A percentile compares a stretch with the other conserved stretches of the same genome.
These are phyloP conservation scores for Halocynthia roretzi DNA, from an alignment of 23 tunicate species.

Conservation along the genomic window DNA sequence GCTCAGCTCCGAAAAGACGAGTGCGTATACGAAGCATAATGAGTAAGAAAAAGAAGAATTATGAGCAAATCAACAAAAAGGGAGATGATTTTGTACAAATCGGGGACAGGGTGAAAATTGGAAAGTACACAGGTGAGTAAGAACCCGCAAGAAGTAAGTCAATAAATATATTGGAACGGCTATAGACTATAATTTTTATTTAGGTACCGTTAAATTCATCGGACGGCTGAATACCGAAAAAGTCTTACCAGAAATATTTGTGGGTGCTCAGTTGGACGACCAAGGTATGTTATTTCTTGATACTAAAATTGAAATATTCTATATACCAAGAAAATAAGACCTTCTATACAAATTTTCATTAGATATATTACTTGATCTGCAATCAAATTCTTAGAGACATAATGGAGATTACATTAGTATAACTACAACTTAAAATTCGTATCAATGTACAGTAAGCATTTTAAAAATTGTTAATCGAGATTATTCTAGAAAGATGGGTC, in stretches of 20 bases:
- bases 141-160: too few species aligned
- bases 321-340: too few species aligned
- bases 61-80: neutral
- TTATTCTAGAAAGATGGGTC: too few species aligned
- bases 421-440: too few species aligned
- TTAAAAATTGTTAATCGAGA: too few species aligned
- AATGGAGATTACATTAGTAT: too few species aligned
- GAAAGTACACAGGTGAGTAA: neutral
- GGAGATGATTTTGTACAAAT: slow-evolving; percentile 1
- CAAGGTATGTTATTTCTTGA: neutral
- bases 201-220: slow-evolving; percentile 11
- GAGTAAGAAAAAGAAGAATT: neutral
- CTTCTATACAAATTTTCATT: neutral
- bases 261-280: slow-evolving; percentile 4
- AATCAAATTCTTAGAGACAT: too few species aligned
- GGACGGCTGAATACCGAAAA: slow-evolving; percentile 3
- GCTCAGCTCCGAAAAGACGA: neutral
- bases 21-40: neutral
- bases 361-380: too few species aligned
- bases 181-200: neutral
- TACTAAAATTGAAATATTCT: too few species aligned
- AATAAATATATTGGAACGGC: too few species aligned
- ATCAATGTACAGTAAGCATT: too few species aligned
- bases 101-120: neutral
- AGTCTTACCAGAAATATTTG: slow-evolving; percentile 6